These are phyloP conservation scores for Creontiades dilutus DNA, from an alignment of 2,888 invertebrate species.

Conservation along the genomic window DNA sequence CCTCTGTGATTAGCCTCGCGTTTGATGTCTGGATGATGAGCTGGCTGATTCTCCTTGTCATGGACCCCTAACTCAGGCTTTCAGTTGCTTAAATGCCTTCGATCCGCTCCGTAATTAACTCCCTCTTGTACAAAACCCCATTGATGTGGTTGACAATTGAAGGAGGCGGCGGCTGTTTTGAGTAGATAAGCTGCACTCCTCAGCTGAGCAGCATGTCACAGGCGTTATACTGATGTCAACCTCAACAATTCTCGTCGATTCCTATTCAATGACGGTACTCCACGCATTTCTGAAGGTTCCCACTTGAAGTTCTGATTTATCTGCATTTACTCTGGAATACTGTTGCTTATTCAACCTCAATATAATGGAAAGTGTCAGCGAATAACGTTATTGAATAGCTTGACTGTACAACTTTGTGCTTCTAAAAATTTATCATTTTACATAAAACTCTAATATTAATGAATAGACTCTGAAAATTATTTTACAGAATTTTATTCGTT, in stretches of 20 bases:
- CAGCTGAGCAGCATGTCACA: background rate
- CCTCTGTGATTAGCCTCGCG: background rate
- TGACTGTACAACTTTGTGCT: too few species aligned
- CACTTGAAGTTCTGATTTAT: too few species aligned
- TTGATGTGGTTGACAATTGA: background rate
- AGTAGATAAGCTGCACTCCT: too few species aligned
- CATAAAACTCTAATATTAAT: too few species aligned
- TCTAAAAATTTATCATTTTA: too few species aligned
- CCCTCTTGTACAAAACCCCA: background rate
- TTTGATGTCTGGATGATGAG: background rate
- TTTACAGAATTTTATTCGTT: too few species aligned
- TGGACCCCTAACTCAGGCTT: background rate
- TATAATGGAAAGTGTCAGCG: too few species aligned
- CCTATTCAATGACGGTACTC: background rate
- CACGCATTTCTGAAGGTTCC: background rate
- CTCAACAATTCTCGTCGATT: background rate
- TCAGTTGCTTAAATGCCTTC: conserved; percentile 10
- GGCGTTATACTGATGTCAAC: background rate
- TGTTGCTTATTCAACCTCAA: too few species aligned
- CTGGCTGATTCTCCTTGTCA: background rate
- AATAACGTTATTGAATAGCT: too few species aligned
- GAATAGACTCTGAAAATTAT: too few species aligned
- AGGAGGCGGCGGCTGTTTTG: background rate
- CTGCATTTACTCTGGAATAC: too few species aligned
- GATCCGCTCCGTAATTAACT: conserved; percentile 2